A percentile compares a stretch with the other conserved stretches of the same genome.
Evolutionary conservation across 1,140 invertebrate genomes (phyloP).

Genomic region (Onthophagus taurus): DNA sequence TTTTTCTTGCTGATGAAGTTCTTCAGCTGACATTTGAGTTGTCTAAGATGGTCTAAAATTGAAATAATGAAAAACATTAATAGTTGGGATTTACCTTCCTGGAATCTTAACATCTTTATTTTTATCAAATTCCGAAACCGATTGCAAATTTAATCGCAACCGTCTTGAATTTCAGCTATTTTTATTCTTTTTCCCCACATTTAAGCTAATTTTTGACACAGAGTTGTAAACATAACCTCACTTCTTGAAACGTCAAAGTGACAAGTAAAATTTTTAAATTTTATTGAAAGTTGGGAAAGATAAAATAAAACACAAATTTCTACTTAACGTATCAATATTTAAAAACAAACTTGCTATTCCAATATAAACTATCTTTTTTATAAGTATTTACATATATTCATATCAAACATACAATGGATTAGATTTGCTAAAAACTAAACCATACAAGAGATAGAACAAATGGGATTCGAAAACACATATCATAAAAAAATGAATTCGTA

Average conservation of each 20-base stretch:
- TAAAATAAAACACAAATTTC: too few relatives aligned
- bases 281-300: too few relatives aligned
- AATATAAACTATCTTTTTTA: neutral
- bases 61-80: conserved; percentile 1
- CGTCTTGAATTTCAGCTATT: conserved; percentile 66
- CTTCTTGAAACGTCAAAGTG: too few relatives aligned
- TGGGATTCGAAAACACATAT: too few relatives aligned
- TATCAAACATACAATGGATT: too few relatives aligned
- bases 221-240: too few relatives aligned
- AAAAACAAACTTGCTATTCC: neutral
- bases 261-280: too few relatives aligned
- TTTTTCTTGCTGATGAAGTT: conserved; percentile 68
- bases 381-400: too few relatives aligned
- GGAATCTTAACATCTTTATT: conserved; percentile 65
- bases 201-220: too few relatives aligned
- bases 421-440: too few relatives aligned
- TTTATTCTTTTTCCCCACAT: conserved; percentile 60
- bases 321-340: neutral
- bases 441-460: too few relatives aligned
- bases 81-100: conserved; percentile 42
- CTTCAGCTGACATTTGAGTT: conserved; percentile 59
- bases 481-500: too few relatives aligned
- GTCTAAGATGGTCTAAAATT: conserved; percentile 70
- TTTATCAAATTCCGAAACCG: conserved; percentile 63
- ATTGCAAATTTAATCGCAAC: conserved; percentile 85